Evolutionary conservation across 2,797 vertebrate species (phyloP), one percentile per base, ranked within the genome.

Genomic region (Sebastes cheni): DNA sequence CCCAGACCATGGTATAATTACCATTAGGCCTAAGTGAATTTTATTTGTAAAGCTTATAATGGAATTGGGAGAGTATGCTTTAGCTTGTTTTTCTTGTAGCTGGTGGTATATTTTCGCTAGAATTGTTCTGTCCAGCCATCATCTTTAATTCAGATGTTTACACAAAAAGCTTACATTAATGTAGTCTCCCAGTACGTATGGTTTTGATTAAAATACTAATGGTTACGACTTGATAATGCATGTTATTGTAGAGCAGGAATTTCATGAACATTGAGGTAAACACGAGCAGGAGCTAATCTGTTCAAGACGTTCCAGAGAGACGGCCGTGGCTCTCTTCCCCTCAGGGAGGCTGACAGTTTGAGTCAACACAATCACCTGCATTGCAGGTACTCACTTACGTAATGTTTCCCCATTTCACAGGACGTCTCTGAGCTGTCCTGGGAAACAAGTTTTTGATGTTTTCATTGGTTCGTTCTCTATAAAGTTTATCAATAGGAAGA

Each of bases 331-430:
- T 62, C 9, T 6, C 27, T 62, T 68, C 42, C 78, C 81, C 62
- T 84, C 60, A 42, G 82, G 69, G 55, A 82, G 30, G 27, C 56
- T 66, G 77, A 76, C 68, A 67, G 58, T 84, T 79, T 77, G 39
- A 87, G 70, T 86, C 83, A 86, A 84, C 77, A 84, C 75, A 73
- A 42, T 84, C 59, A 82, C 36, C 84, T 86, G 71, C 82, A 80
- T 55, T 84, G 60, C 74, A 87, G 75, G 36, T 85, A 69, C 36
- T 60, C 42, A 13, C 66, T 85, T 71, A 73, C 11, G 30, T 79
- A 73, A 84, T 70, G 67, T 71, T 67, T 79, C 34, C 34, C 55
- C 16, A 23, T 72, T 81, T 72, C 58, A 50, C 36, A 25, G 8
- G 32, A 67, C 64, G 52, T 55, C 39, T 84, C 64, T 8, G 56